These are phyloP conservation scores for Ectobius pallidus DNA, from an alignment of 2,888 invertebrate species.

Conservation along the genomic window DNA sequence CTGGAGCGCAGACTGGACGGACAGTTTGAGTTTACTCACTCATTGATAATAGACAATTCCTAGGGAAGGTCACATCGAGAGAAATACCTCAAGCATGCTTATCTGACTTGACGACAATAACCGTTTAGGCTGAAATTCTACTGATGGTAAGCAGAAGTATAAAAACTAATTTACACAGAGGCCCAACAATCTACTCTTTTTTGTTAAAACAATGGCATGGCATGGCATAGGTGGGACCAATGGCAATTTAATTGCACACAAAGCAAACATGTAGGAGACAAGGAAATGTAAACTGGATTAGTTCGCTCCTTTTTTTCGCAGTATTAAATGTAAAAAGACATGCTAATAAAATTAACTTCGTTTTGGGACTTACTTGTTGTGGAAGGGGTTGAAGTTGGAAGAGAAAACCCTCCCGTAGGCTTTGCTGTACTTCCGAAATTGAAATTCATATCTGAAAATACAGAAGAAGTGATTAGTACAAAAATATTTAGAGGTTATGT, in stretches of 20 bases:
- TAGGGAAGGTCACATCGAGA: not conserved
- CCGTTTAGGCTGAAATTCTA: not conserved
- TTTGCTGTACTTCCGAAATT: slow-evolving; percentile 8
- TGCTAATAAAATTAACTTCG: not conserved
- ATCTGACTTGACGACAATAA: too few species aligned
- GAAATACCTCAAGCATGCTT: not conserved
- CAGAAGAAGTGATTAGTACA: too few species aligned
- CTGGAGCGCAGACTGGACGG: not conserved
- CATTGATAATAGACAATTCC: too few species aligned
- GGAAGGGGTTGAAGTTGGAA: not conserved
- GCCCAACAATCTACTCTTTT: too few species aligned
- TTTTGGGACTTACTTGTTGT: not conserved
- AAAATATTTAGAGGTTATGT: too few species aligned
- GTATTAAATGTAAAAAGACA: not conserved
- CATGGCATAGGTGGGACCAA: too few species aligned
- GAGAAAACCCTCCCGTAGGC: not conserved
- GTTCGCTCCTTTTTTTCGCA: not conserved
- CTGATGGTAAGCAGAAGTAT: not conserved
- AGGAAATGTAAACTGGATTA: too few species aligned
- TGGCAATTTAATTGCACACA: too few species aligned
- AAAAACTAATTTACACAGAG: too few species aligned
- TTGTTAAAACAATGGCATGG: too few species aligned
- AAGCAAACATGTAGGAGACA: too few species aligned
- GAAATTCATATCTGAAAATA: not conserved
- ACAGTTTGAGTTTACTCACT: not conserved